A percentile compares a stretch with the other conserved stretches of the same genome.
These are phyloP conservation scores for Xenops minutus DNA, from an alignment of 2,797 vertebrate species.

Conservation along the genomic window DNA sequence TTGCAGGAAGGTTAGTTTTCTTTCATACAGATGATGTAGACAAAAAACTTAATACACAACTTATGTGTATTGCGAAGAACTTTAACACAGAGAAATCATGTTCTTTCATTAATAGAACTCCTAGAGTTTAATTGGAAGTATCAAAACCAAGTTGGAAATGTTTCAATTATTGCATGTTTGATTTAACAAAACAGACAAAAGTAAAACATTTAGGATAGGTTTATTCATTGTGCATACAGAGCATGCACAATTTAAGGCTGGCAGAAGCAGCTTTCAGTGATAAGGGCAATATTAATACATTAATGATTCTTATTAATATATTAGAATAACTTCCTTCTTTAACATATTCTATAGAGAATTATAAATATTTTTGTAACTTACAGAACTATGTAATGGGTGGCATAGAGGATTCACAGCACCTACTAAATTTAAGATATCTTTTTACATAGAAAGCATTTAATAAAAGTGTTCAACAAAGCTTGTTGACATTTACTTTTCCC, in stretches of 20 bases:
- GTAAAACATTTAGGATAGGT: background rate
- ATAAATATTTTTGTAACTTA: constrained; percentile 39
- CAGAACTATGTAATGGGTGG: background rate
- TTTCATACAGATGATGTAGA: background rate
- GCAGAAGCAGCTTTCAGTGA: background rate
- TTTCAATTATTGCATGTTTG: background rate
- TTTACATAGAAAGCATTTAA: constrained; percentile 68
- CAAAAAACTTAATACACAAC: background rate
- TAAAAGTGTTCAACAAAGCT: constrained; percentile 64
- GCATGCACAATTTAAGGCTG: background rate
- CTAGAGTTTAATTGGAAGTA: background rate
- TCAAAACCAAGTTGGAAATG: background rate
- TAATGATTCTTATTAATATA: background rate
- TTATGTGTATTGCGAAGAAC: background rate
- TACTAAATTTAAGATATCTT: constrained; percentile 62
- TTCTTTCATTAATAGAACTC: background rate
- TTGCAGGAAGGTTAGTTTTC: background rate
- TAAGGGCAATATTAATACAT: background rate
- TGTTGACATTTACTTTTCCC: constrained; percentile 74
- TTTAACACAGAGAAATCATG: background rate
- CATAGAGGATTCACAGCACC: constrained; percentile 61
- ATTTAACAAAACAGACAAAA: background rate
- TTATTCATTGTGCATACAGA: background rate
- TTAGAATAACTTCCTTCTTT: background rate
- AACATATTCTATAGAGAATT: background rate